Evolutionary conservation across 2,888 invertebrate genomes (phyloP).

Genomic region (Geotrupes spiniger): DNA sequence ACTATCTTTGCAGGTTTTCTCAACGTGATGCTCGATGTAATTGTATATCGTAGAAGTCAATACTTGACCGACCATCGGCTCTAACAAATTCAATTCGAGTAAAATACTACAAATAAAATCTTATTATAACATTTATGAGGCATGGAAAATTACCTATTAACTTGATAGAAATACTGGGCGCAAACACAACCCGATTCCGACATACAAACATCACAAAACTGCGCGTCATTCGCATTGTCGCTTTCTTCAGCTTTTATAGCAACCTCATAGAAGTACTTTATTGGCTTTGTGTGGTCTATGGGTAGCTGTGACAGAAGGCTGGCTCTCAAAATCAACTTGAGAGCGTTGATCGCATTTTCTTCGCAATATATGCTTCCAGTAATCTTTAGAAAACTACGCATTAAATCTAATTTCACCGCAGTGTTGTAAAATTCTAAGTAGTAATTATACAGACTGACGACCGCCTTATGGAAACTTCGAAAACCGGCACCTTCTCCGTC

Average conservation of each 20-base stretch:
- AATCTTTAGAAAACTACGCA: conserved; percentile 52
- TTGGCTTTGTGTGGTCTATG: conserved; percentile 64
- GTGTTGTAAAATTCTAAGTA: conserved; percentile 57
- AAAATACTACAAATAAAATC: conserved; percentile 52
- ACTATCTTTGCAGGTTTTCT: conserved; percentile 78
- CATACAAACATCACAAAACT: conserved; percentile 71
- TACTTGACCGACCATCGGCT: conserved; percentile 80
- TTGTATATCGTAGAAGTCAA: conserved; percentile 80
- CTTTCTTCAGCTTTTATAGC: conserved; percentile 58
- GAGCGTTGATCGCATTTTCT: conserved; percentile 55
- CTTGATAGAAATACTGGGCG: conserved; percentile 70
- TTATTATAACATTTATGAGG: background rate
- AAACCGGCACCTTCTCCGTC: conserved; percentile 60
- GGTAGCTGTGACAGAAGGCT: conserved; percentile 70
- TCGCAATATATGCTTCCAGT: conserved; percentile 56
- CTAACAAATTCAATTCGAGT: conserved; percentile 74
- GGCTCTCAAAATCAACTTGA: conserved; percentile 64
- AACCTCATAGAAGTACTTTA: conserved; percentile 73
- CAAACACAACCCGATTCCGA: conserved; percentile 57
- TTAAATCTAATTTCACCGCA: conserved; percentile 55
- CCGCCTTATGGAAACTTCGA: conserved; percentile 64
- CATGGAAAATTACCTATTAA: conserved; percentile 60
- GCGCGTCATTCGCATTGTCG: conserved; percentile 31
- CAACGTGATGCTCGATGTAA: conserved; percentile 81
- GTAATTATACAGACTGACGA: conserved; percentile 60